Percentiles rank a stretch among this genome's conserved stretches.
Conservation (phyloP, 2,797 vertebrate genomes). For the Gastrophryne carolinensis region DNA sequence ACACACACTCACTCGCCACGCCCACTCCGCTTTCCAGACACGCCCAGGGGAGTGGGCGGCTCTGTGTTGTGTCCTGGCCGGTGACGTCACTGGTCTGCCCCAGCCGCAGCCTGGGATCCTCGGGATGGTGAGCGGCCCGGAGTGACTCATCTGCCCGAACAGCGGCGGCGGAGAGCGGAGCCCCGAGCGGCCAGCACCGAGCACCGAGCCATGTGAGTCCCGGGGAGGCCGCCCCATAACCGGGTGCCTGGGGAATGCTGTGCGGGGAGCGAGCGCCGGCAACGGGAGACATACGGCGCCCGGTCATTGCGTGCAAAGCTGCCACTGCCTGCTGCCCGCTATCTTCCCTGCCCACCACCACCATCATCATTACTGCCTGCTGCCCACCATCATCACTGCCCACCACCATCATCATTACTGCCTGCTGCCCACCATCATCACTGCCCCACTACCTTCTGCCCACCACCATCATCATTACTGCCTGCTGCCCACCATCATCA, state of each 20-base stretch:
- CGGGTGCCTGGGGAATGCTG: background rate
- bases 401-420: no score
- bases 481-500: no score
- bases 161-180: background rate
- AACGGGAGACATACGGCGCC: no score
- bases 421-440: no score
- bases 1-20: background rate
- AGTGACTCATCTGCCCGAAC: background rate
- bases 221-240: background rate
- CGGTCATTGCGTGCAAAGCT: no score
- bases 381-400: no score
- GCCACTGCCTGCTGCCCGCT: no score
- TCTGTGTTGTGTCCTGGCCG: background rate
- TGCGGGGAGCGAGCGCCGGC: no score
- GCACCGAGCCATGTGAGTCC: background rate
- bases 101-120: background rate
- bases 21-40: background rate
- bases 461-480: no score
- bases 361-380: no score
- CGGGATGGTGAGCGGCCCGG: background rate
- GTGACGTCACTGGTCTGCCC: background rate
- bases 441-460: no score
- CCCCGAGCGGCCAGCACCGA: background rate
- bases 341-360: no score
- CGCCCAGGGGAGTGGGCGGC: background rate